Evolutionary conservation across 2,888 invertebrate species (phyloP), one percentile per base, ranked within the genome.

Genomic region (Agriopis marginaria): DNA sequence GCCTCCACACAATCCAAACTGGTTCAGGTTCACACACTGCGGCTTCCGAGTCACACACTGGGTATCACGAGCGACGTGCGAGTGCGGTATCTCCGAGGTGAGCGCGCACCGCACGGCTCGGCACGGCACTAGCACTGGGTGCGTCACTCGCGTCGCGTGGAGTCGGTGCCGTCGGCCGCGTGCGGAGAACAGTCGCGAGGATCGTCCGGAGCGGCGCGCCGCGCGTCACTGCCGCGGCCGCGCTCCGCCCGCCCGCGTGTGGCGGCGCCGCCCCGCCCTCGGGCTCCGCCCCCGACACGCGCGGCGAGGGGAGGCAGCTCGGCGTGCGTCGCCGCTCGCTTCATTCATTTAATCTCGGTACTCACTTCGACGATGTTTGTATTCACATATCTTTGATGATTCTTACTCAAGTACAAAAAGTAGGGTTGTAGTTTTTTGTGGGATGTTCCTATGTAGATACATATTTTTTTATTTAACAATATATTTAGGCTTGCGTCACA

Each of bases 201-300:
- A 77, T 78, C 85, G 79, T 76, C 71, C 79, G 70, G 68, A 67
- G 72, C 85, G 84, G 83, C 87, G 86, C 82, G 85, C 83, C 81
- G 85, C 86, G 84, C 86, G 82, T 70, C 78, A 88, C 89, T 87
- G 87, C 66, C 47, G 32, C 58, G 39, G 40, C 51, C 54, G 67
- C 74, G 59, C 63, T 55, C 44, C 68, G 68, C 62, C 71, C 68
- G 40, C 45, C 71, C 61, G 62, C 72, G 69, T 73, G 65, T 73
- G 63, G 68, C 32, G 50, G 59, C 47, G 53, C 60, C 68, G 75
- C 71, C 63, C 68, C 58, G 58, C 62, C 58, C 55, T 59, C 54
- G 50, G 42, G 68, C 55, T 61, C 69, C 45, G 59, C 47, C 62
- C 50, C 10, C 3, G 5, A 51, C 51, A 8, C 9, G 11, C 51